Evolutionary conservation across 1,140 invertebrate species (phyloP).

Genomic region (Drosophila serrata): DNA sequence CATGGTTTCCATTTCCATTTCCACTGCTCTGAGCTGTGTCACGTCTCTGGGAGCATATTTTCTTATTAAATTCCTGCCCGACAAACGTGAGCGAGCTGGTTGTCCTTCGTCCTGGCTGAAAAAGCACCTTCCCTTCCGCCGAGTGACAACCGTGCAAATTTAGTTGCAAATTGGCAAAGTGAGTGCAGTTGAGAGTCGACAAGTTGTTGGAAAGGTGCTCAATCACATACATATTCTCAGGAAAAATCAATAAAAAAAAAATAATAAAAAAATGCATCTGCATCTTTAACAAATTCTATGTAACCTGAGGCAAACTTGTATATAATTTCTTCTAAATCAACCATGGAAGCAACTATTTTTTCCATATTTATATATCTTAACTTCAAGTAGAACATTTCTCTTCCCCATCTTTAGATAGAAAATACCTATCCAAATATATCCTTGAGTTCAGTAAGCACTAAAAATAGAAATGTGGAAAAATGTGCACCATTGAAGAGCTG

Average conservation of each 20-base stretch:
- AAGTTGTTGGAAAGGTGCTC: constrained; percentile 64
- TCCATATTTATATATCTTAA: background rate
- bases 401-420: background rate
- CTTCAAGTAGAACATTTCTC: background rate
- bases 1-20: constrained; percentile 11
- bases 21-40: constrained; percentile 46
- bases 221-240: constrained; percentile 19
- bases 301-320: background rate
- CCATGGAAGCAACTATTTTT: background rate
- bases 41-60: constrained; percentile 59
- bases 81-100: constrained; percentile 49
- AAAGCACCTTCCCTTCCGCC: constrained; percentile 15
- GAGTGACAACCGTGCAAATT: constrained; percentile 68
- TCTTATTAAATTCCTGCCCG: constrained; percentile 70
- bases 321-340: background rate
- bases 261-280: background rate
- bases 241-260: constrained; percentile 51
- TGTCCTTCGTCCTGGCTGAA: constrained; percentile 26
- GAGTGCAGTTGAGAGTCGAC: constrained; percentile 69
- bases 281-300: background rate
- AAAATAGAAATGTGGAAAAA: background rate
- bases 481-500: background rate
- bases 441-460: background rate
- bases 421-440: background rate
- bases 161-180: constrained; percentile 71